Evolutionary conservation across 2,797 vertebrate genomes (phyloP).

Genomic region (Xiphorhynchus erythropygius): DNA sequence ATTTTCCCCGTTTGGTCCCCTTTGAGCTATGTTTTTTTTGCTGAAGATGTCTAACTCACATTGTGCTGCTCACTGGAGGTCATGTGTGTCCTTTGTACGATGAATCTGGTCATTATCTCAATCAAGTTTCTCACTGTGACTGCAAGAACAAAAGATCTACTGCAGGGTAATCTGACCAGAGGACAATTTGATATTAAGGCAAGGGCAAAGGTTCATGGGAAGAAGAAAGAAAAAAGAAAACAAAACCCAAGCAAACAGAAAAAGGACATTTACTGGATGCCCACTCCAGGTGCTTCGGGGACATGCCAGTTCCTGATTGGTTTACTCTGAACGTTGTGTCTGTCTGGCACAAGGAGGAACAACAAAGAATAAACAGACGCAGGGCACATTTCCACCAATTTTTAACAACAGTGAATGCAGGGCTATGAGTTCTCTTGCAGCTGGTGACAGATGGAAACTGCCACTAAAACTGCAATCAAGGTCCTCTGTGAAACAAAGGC

Average conservation of each 20-base stretch:
- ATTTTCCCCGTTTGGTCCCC: neutral
- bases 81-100: conserved; percentile 55
- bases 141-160: conserved; percentile 58
- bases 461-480: conserved; percentile 43
- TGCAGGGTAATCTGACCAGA: conserved; percentile 55
- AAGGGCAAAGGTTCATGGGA: conserved; percentile 49
- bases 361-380: conserved; percentile 25
- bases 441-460: conserved; percentile 53
- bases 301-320: conserved; percentile 13
- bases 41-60: conserved; percentile 68
- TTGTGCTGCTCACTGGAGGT: conserved; percentile 59
- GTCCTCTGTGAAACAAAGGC: conserved; percentile 30
- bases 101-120: conserved; percentile 61
- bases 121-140: conserved; percentile 55
- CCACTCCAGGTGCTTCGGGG: conserved; percentile 22
- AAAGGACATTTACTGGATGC: conserved; percentile 54
- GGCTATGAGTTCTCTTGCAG: conserved; percentile 34
- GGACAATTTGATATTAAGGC: conserved; percentile 19
- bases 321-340: neutral
- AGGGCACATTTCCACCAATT: conserved; percentile 11
- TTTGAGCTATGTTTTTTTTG: neutral
- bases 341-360: conserved; percentile 56
- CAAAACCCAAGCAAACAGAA: conserved; percentile 35
- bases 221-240: conserved; percentile 24
- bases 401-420: conserved; percentile 24